These are phyloP conservation scores for Apodemia duryi DNA, from an alignment of 2,888 invertebrate species.

Conservation along the genomic window DNA sequence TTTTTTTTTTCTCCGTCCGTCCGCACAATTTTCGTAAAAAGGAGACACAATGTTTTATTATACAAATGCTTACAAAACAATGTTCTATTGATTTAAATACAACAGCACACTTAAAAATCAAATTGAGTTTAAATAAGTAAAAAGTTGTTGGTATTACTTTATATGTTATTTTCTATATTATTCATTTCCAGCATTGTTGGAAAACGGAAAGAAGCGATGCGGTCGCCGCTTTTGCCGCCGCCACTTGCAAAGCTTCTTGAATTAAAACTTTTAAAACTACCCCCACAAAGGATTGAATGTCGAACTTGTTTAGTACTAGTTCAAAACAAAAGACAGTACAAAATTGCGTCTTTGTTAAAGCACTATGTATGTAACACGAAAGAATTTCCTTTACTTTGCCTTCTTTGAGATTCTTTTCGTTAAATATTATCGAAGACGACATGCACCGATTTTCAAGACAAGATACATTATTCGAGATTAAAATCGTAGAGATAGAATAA, in stretches of 20 bases:
- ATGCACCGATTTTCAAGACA: too few species aligned
- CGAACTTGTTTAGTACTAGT: conserved; percentile 66
- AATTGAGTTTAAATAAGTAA: background rate
- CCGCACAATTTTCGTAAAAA: too few species aligned
- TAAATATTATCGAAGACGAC: background rate
- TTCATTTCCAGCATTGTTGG: conserved; percentile 40
- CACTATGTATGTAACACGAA: conserved; percentile 21
- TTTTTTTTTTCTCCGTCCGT: too few species aligned
- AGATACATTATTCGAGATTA: too few species aligned
- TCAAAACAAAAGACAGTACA: conserved; percentile 59
- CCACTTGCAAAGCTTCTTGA: conserved; percentile 28
- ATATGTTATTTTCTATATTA: conserved; percentile 29
- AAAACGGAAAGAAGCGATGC: conserved; percentile 24
- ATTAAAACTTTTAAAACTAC: conserved; percentile 58
- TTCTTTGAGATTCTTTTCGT: background rate
- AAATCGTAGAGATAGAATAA: too few species aligned
- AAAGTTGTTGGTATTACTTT: background rate
- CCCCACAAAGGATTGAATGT: conserved; percentile 71
- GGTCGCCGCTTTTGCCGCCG: conserved; percentile 19
- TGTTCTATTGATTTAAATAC: too few species aligned
- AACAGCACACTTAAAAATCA: too few species aligned
- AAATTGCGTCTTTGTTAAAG: conserved; percentile 48
- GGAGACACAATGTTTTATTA: too few species aligned
- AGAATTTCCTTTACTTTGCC: conserved; percentile 7
- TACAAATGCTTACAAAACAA: too few species aligned